These are phyloP conservation scores for Halcyon smyrnensis DNA, from an alignment of 2,797 vertebrate genomes.

Conservation along the genomic window DNA sequence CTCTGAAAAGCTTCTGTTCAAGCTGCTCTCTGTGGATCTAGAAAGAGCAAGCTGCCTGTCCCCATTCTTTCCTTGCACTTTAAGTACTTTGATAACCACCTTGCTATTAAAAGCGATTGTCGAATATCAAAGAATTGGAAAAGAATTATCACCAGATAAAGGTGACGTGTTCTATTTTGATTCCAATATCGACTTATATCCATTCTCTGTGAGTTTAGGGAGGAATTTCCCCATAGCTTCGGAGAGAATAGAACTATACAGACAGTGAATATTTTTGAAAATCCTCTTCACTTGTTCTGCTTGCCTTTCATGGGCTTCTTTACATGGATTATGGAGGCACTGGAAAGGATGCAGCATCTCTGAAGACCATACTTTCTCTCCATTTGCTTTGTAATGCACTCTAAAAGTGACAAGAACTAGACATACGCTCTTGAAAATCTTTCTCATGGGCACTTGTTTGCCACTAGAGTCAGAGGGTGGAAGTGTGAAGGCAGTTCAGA, in stretches of 20 bases:
- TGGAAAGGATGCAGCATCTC: neutral
- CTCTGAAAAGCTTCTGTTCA: conserved; percentile 31
- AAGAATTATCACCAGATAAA: neutral
- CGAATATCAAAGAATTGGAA: neutral
- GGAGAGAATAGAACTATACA: neutral
- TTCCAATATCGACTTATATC: neutral
- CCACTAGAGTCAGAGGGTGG: accelerated
- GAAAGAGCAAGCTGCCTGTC: neutral
- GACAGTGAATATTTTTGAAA: neutral
- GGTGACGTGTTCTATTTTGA: neutral
- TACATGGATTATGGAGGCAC: neutral
- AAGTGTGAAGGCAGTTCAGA: neutral
- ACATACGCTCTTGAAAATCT: neutral
- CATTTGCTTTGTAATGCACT: neutral
- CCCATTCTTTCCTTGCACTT: neutral
- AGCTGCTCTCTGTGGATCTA: neutral
- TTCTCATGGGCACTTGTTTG: neutral
- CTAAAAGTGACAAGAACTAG: neutral
- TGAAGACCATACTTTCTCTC: neutral
- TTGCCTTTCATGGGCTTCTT: neutral
- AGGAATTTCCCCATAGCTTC: neutral
- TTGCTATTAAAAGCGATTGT: neutral
- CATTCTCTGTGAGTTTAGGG: neutral
- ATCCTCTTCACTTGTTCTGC: neutral
- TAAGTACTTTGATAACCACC: neutral